These are phyloP conservation scores for Stenopsyche tienmushanensis DNA, from an alignment of 1,140 invertebrate species.

Conservation along the genomic window DNA sequence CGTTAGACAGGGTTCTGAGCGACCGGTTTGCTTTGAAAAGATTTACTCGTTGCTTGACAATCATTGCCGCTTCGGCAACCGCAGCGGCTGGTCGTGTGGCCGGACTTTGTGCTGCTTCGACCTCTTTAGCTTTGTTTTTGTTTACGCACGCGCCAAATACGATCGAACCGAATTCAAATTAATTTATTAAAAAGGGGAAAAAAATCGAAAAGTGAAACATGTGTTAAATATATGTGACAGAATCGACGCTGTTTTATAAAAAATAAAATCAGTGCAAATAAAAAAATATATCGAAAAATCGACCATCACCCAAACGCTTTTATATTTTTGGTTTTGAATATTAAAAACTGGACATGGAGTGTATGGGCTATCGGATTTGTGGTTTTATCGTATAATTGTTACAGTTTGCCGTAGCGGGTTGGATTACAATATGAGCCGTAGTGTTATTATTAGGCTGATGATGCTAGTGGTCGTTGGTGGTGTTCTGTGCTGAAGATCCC, in stretches of 20 bases:
- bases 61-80: conserved; percentile 37
- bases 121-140: too few relatives aligned
- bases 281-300: too few relatives aligned
- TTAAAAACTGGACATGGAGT: too few relatives aligned
- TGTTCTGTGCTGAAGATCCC: background rate
- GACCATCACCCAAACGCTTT: too few relatives aligned
- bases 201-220: background rate
- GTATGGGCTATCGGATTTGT: too few relatives aligned
- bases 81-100: conserved; percentile 6
- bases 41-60: background rate
- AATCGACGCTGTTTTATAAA: background rate
- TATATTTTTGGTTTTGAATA: too few relatives aligned
- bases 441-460: background rate
- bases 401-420: conserved; percentile 1
- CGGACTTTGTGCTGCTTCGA: too few relatives aligned
- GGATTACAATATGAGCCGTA: background rate
- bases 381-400: conserved; percentile 17
- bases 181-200: background rate
- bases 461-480: background rate
- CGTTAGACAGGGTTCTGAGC: background rate
- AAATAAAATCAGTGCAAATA: too few relatives aligned
- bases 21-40: background rate
- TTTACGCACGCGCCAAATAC: too few relatives aligned
- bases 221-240: background rate
- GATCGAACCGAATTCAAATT: background rate